phyloP scores from a whole-genome alignment of 2,797 vertebrate species.

The Buphagus erythrorhynchus region DNA sequence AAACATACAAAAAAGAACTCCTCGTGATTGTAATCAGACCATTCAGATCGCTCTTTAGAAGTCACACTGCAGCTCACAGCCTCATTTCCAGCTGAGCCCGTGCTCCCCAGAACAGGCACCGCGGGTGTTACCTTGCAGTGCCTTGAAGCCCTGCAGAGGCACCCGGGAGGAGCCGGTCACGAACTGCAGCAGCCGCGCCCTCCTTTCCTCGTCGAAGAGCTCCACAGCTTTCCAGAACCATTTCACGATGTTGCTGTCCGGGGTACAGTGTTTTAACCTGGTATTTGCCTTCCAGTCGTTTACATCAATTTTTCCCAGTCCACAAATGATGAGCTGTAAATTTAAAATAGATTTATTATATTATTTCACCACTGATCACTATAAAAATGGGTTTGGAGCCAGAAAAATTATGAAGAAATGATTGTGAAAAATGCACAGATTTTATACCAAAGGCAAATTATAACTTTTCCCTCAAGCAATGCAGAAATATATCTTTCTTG shows the following conservation, averaged over 20 bases:
- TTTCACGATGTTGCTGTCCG: constrained; percentile 94
- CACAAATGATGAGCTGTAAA: constrained; percentile 92
- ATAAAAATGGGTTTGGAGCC: not conserved
- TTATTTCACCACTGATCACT: not conserved
- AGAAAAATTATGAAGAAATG: not conserved
- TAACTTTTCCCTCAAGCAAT: not conserved
- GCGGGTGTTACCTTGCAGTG: constrained; percentile 87
- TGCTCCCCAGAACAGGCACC: not conserved
- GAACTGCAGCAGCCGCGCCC: constrained; percentile 94
- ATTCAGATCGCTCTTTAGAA: not conserved
- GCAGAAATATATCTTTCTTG: not conserved
- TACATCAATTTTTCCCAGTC: constrained; percentile 96
- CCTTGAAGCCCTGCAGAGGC: constrained; percentile 98
- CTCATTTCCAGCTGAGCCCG: not conserved
- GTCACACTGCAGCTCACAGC: accelerated
- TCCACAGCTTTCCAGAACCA: constrained; percentile 99
- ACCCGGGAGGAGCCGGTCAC: constrained; percentile 96
- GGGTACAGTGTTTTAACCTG: constrained; percentile 95
- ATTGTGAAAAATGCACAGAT: not conserved
- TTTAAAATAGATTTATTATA: not conserved
- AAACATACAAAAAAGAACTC: not conserved
- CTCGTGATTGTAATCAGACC: not conserved
- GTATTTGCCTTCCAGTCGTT: constrained; percentile 97
- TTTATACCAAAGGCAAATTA: not conserved
- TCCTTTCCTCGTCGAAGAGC: constrained; percentile 93